phyloP scores from a whole-genome alignment of 2,113 vertebrate species.

The Pseudorhombus dupliciocellatus region DNA sequence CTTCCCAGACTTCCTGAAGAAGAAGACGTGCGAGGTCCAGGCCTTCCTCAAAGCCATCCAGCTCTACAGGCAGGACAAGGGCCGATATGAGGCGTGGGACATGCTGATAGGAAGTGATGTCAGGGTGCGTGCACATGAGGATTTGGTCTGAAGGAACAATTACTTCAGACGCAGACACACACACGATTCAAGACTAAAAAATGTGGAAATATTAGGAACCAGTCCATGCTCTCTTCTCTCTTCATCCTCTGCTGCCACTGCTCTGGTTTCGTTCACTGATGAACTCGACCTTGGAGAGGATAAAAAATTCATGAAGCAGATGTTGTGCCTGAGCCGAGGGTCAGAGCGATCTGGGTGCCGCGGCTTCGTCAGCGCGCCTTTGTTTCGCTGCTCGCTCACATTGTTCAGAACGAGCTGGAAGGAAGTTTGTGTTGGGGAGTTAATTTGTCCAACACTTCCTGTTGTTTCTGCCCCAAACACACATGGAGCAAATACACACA shows the following conservation, averaged over 20 bases:
- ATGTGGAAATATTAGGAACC: not conserved
- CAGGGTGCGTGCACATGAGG: constrained; percentile 77
- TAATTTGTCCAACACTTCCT: not conserved
- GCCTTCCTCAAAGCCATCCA: constrained; percentile 90
- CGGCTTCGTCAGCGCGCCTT: not conserved
- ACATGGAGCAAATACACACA: not conserved
- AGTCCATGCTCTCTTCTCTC: not conserved
- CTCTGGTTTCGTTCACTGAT: not conserved
- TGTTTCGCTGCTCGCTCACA: constrained; percentile 4
- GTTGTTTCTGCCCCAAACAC: not conserved
- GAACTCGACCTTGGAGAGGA: not conserved
- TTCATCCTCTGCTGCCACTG: not conserved
- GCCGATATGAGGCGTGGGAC: constrained; percentile 86
- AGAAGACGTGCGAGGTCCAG: constrained; percentile 84
- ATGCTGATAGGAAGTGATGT: constrained; percentile 88
- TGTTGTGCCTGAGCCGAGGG: not conserved
- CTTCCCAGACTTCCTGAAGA: constrained; percentile 87
- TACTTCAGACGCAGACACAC: no score
- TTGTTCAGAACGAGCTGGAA: constrained; percentile 19
- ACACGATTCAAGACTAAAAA: no score
- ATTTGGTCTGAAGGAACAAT: no score
- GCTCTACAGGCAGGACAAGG: constrained; percentile 89
- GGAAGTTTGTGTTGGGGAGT: constrained; percentile 42
- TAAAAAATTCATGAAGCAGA: not conserved
- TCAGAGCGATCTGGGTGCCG: not conserved